These are phyloP conservation scores for Heteractis magnifica DNA, from an alignment of 92 coral and sea anemone genomes.

Conservation along the genomic window DNA sequence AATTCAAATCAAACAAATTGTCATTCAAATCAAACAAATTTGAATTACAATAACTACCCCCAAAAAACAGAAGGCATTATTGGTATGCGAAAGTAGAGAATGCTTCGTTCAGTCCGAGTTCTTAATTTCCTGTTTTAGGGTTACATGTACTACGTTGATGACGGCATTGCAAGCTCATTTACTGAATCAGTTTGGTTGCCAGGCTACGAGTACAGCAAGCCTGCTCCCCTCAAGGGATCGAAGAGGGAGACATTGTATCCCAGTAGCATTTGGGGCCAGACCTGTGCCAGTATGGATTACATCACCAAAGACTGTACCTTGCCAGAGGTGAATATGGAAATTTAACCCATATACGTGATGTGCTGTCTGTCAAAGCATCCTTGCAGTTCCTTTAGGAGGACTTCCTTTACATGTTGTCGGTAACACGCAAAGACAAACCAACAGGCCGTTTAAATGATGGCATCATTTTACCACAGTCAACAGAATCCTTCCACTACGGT, in stretches of 20 bases:
- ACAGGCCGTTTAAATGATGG: no score
- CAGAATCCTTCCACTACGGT: no score
- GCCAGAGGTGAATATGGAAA: conserved; percentile 2
- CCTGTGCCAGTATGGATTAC: conserved; percentile 11
- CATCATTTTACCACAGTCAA: no score
- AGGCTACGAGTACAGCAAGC: conserved; percentile 17
- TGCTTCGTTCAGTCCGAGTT: background rate
- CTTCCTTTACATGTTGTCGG: background rate
- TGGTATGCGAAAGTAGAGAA: no score
- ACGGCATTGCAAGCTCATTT: conserved; percentile 9
- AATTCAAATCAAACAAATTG: no score
- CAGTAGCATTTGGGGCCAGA: conserved; percentile 13
- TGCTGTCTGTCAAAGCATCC: no score
- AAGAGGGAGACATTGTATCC: background rate
- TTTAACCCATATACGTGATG: no score
- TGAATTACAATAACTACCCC: no score
- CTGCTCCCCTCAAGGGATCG: background rate
- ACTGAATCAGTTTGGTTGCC: conserved; percentile 8
- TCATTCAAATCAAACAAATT: no score
- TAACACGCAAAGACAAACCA: no score
- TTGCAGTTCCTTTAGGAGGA: no score
- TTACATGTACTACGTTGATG: conserved; percentile 9
- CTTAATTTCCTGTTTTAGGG: background rate
- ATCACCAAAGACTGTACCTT: background rate
- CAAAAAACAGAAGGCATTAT: no score